Conservation (phyloP, 2,113 vertebrate genomes). For the Alethe diademata region DNA sequence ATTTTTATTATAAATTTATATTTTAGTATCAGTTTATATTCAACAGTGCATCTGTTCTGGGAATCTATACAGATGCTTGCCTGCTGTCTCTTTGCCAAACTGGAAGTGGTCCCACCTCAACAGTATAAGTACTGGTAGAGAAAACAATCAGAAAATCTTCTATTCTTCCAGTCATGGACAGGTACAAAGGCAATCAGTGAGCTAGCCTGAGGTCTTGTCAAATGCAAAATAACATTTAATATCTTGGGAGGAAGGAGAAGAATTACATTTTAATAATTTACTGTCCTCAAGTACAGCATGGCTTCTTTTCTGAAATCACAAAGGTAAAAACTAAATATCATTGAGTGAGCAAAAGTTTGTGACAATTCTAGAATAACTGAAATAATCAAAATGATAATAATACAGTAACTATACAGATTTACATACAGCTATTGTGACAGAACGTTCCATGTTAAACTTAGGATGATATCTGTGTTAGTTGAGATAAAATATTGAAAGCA, state of each 20-base stretch:
- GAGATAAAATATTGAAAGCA: background rate
- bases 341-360: background rate
- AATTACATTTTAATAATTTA: background rate
- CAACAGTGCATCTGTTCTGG: background rate
- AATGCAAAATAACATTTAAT: background rate
- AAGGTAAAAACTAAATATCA: background rate
- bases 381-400: background rate
- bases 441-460: background rate
- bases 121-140: background rate
- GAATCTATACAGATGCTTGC: constrained; percentile 16
- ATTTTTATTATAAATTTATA: background rate
- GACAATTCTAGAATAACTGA: background rate
- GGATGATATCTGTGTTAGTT: background rate
- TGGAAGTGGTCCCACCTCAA: background rate
- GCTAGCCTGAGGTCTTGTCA: background rate
- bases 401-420: background rate
- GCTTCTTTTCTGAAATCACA: background rate
- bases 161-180: background rate
- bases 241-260: background rate
- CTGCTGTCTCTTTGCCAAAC: background rate
- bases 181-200: background rate
- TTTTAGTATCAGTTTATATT: background rate
- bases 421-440: background rate
- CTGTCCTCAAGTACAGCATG: background rate
- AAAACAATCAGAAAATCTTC: background rate